Evolutionary conservation across 92 coral and sea anemone species (phyloP).

Genomic region (Montipora capitata): DNA sequence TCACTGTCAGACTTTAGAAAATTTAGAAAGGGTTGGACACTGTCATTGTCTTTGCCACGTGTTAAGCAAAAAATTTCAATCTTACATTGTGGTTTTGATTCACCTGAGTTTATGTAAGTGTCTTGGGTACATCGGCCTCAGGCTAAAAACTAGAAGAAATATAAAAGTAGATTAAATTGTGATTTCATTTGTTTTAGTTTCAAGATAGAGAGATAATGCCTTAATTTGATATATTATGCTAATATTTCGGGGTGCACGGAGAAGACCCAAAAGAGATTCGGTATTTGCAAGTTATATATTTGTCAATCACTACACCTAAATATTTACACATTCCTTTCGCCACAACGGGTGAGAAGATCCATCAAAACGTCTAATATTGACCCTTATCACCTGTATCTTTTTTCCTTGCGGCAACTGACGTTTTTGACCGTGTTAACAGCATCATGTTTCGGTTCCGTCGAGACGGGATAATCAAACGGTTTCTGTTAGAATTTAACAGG

Average conservation of each 20-base stretch:
- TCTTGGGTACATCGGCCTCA: not conserved
- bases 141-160: not conserved
- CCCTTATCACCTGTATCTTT: not conserved
- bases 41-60: too few relatives aligned
- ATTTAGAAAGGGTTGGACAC: too few relatives aligned
- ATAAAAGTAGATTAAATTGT: not conserved
- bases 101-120: not conserved
- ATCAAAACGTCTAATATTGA: conserved; percentile 7
- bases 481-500: too few relatives aligned
- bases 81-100: not conserved
- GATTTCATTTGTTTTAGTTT: not conserved
- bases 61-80: not conserved
- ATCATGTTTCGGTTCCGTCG: too few relatives aligned
- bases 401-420: too few relatives aligned
- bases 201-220: not conserved
- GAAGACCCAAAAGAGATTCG: conserved; percentile 20
- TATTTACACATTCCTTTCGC: conserved; percentile 47
- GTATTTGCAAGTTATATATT: not conserved
- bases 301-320: conserved; percentile 41
- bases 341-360: conserved; percentile 27
- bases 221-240: not conserved
- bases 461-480: too few relatives aligned
- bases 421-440: too few relatives aligned
- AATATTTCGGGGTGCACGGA: not conserved
- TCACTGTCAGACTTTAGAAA: too few relatives aligned